Base-by-base conservation (phyloP, 1,140 invertebrate genomes). In the Lamellibrachia luymesi region DNA sequence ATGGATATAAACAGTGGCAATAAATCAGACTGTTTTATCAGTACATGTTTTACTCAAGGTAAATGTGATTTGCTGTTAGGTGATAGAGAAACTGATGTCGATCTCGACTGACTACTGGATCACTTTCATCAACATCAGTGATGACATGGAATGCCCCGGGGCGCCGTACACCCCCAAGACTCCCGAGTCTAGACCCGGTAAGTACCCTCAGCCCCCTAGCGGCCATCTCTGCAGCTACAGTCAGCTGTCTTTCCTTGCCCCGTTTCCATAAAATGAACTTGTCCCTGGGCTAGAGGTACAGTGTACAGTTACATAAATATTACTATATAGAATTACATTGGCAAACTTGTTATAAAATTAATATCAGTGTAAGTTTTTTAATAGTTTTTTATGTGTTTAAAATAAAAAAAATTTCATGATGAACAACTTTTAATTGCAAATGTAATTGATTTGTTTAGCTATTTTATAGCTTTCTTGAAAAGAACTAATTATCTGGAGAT, bases 81-180 rank as follows among this genome's bases (percentile, higher is more conserved):
- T 98, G 27, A 97, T 98, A 95, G 97, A 98, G 94, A 96, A 96
- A 93, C 95, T 98, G 50, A 95, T 98, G 50, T 97, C 97, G 94
- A 97, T 98, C 80, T 97, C 97, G 0, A 96, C 96, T 0, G 97
- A 97, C 94, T 98, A 97, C 95, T 98, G 97, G 97, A 96, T 96
- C 13, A 96, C 96, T 93, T 97, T 97, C 94, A 96, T 97, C 0
- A 94, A 94, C 92, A 92, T 94, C 7, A 95, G 95, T 90, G 94
- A 95, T 89, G 92, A 90, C 49, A 93, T 50, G 50, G n/a, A 90
- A 90, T 50, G 90, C 94, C 2, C 95, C 94, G 90, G 94, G 94
- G 2, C 93, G 91, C 92, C n/a, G 92, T 93, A 94, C 89, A 94
- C 94, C 22, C 94, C 93, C 49, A 51, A 94, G 91, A 94, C 93